Conservation (phyloP, 2,113 vertebrate species). For the Neolamprologus brichardi region DNA sequence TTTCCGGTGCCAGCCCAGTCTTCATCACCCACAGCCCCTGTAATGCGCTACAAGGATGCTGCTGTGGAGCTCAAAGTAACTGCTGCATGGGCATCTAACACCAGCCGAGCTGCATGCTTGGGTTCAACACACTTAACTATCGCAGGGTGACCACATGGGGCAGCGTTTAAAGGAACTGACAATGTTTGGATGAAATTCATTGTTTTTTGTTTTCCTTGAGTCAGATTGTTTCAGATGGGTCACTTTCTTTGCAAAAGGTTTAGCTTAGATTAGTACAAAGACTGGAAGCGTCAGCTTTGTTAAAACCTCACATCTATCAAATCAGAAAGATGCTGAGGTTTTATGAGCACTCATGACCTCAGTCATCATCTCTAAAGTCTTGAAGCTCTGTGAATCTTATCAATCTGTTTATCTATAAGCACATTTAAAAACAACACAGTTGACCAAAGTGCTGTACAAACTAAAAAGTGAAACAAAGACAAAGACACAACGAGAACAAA, state of each 20-base stretch:
- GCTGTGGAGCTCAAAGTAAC: neutral
- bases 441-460: neutral
- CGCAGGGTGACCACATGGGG: neutral
- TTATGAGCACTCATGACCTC: neutral
- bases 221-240: neutral
- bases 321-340: neutral
- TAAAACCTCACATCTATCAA: neutral
- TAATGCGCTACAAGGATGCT: neutral
- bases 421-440: neutral
- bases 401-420: neutral
- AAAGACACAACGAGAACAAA: neutral
- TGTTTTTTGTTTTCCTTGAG: neutral
- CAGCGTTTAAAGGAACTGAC: neutral
- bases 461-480: neutral
- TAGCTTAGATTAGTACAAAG: neutral
- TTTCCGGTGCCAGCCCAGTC: neutral
- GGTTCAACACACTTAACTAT: neutral
- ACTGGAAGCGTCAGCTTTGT: neutral
- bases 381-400: neutral
- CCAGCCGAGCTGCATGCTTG: neutral
- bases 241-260: neutral
- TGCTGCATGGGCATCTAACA: slow-evolving; percentile 13
- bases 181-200: neutral
- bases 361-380: neutral
- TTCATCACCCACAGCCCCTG: neutral